Evolutionary conservation across 2,113 vertebrate species (phyloP), one percentile per base, ranked within the genome.

Genomic region (Arvicanthis niloticus): DNA sequence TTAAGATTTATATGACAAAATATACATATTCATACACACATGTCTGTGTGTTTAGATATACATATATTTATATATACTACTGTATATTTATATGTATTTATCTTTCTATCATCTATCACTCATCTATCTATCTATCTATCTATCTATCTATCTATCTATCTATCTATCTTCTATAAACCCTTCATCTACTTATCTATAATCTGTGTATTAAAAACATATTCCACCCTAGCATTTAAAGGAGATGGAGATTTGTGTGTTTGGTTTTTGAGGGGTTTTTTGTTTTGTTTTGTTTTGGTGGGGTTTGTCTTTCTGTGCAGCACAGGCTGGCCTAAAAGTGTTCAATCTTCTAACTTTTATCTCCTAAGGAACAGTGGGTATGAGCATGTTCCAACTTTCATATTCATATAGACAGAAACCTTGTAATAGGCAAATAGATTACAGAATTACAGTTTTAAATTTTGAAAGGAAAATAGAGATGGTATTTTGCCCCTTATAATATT

Each of bases 341-440:
- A 82, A 3, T 82, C 1, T 10, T 60, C 5, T 7, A 60, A n/a
- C 34, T n/a, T 84, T 0, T 7, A 29, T 13, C 21, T 42, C 12
- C 6, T 82, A 40, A 62, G 37, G 3, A 6, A 82, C 15, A 5
- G 10, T 29, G 2, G 2, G 2, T n/a, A 81, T 24, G 51, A 24
- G n/a, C 7, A 26, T 42, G 21, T 60, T n/a, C 37, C 31, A 11
- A n/a, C 4, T n/a, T 1, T 1, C 8, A 45, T 5, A 5, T 1
- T 1, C 8, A 45, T 5, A 5, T 29, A 65, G 58, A 75, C 6
- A 62, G 80, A n/a, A 26, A 40, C 11, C 40, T 42, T 92, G 22
- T 34, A 85, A 37, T 11, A 80, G 21, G 37, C 3, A 76, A 58
- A 77, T 5, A 88, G 80, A 19, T 48, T 73, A 17, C 17, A 73